A percentile compares a stretch with the other conserved stretches of the same genome.
These are phyloP conservation scores for Hypsibius dujardini DNA, from an alignment of 1,140 invertebrate species.

Conservation along the genomic window DNA sequence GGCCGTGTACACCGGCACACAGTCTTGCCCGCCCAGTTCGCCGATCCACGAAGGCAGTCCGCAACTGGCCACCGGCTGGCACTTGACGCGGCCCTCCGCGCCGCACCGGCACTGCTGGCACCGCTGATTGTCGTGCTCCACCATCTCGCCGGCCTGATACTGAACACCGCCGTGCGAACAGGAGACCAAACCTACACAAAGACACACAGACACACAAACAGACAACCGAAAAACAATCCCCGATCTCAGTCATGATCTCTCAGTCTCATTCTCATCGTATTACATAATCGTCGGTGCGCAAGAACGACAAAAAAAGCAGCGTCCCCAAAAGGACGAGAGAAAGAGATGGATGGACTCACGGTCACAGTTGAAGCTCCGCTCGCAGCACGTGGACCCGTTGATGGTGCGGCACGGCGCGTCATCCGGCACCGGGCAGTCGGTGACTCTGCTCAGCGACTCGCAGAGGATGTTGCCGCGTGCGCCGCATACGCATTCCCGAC, in stretches of 20 bases:
- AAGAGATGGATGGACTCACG: background rate
- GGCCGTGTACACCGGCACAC: background rate
- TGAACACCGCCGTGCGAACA: background rate
- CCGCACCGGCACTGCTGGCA: constrained; percentile 9
- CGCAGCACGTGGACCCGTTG: background rate
- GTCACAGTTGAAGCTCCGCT: constrained; percentile 13
- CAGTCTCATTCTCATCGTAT: background rate
- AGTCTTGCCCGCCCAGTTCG: constrained; percentile 1
- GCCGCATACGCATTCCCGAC: constrained; percentile 11
- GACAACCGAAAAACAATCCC: background rate
- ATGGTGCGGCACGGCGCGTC: background rate
- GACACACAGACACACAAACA: background rate
- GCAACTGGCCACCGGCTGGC: background rate
- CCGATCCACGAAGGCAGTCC: background rate
- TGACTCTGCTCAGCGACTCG: constrained; percentile 9
- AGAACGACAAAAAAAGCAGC: background rate
- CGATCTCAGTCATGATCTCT: background rate
- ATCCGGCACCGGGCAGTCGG: background rate
- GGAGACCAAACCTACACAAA: background rate
- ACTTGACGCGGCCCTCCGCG: background rate
- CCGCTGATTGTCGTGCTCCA: background rate
- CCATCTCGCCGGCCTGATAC: background rate
- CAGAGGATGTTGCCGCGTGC: background rate
- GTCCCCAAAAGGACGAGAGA: no score
- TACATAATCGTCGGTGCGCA: background rate